Base-by-base conservation (phyloP, 2,797 vertebrate genomes). In the Scarus forsteni region DNA sequence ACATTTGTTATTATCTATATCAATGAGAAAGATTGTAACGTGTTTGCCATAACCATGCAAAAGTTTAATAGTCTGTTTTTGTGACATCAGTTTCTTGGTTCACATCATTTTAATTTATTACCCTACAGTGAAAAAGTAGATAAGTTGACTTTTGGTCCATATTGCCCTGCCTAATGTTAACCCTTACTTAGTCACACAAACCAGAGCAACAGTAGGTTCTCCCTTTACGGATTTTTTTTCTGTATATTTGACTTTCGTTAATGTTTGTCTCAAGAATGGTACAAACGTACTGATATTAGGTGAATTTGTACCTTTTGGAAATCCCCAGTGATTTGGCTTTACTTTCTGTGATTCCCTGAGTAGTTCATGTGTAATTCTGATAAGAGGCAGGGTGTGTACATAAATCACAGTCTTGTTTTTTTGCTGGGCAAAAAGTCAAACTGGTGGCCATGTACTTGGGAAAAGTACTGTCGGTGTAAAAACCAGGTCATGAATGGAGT, bases 261-360 rank as follows among this genome's bases (percentile, higher is more conserved):
- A 10, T 60, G 52, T 16, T 40, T 18, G 52, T 86, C 67, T 80
- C 60, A 67, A 60, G 49, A 74, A 40, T 18, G 63, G 73, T 69
- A 27, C 70, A 60, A 62, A 66, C 43, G n/a, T 60, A 16, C 60
- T 4, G 42, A 62, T 68, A 63, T 89, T 84, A 35, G 46, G 49
- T 52, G 52, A 15, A 18, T 38, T 35, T 45, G 18, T 50, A 60
- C 10, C 10, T 5, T 43, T 34, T 36, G 38, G 9, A 43, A 15
- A 14, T 8, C 5, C 64, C 11, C 52, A 53, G 36, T 51, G 42
- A 16, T 56, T 39, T 45, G 16, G 6, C 12, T 39, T 15, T 42
- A 7, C 43, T 4, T 5, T 67, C 8, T 55, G 45, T 27, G 27
- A 27, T 59, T 1, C 5, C 50, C 48, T 7, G 14, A 15, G 19